Conservation (phyloP, 64 coral and sea anemone species). For the Pocillopora verrucosa region DNA sequence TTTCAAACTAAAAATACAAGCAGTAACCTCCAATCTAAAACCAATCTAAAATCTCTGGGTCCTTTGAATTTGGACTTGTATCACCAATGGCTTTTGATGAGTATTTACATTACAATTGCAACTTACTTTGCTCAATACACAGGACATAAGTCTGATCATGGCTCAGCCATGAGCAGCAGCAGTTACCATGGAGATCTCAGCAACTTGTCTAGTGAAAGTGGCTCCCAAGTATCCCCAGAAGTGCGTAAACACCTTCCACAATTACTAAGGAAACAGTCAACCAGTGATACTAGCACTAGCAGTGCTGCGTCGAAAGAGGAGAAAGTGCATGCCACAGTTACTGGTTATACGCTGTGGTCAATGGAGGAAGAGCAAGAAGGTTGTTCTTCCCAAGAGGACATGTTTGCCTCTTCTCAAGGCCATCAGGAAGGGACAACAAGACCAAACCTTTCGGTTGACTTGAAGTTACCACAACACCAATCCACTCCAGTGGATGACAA, state of each 20-base stretch:
- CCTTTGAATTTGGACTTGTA: too few species aligned
- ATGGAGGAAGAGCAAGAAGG: constrained; percentile 5
- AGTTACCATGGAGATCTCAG: constrained; percentile 62
- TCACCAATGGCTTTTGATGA: too few species aligned
- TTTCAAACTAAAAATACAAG: too few species aligned
- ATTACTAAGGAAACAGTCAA: constrained; percentile 36
- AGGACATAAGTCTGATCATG: constrained; percentile 31
- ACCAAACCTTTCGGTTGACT: constrained; percentile 9
- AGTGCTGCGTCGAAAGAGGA: constrained; percentile 55
- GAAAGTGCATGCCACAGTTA: neutral
- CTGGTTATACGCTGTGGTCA: constrained; percentile 2
- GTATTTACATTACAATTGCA: too few species aligned
- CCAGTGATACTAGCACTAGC: constrained; percentile 51
- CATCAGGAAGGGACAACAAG: constrained; percentile 1
- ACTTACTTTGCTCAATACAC: neutral
- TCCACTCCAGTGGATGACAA: constrained; percentile 65
- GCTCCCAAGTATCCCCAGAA: constrained; percentile 33
- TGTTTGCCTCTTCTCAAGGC: constrained; percentile 52
- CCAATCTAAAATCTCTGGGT: too few species aligned
- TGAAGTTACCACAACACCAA: constrained; percentile 38
- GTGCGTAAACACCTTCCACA: constrained; percentile 32
- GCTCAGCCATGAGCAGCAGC: constrained; percentile 41
- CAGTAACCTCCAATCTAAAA: too few species aligned
- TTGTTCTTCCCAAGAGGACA: constrained; percentile 76
- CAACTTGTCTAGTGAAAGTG: constrained; percentile 43